phyloP scores from a whole-genome alignment of 1,140 invertebrate genomes.

The Hycleus cichorii region DNA sequence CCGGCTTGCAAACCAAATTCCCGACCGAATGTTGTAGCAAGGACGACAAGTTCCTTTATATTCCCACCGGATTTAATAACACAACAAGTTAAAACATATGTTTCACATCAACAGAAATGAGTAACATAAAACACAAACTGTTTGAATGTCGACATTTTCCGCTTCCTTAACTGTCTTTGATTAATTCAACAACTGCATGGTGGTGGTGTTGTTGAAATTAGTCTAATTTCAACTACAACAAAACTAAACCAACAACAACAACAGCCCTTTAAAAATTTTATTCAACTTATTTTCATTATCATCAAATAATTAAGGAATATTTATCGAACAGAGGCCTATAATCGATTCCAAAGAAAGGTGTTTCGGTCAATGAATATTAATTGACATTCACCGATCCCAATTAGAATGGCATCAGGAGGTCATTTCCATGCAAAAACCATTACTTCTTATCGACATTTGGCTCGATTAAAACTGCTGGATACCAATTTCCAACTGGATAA shows the following conservation, averaged over 20 bases:
- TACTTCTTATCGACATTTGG: slow-evolving; percentile 26
- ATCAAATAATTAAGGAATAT: too few relatives aligned
- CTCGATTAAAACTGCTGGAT: slow-evolving; percentile 15
- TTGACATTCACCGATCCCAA: slow-evolving; percentile 25
- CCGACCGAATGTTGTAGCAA: slow-evolving; percentile 2
- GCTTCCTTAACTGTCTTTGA: too few relatives aligned
- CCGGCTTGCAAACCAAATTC: slow-evolving; percentile 6
- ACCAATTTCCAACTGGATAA: not conserved
- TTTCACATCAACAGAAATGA: not conserved
- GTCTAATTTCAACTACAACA: too few relatives aligned
- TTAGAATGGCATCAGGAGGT: slow-evolving; percentile 19
- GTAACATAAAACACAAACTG: too few relatives aligned
- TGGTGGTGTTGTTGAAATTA: too few relatives aligned
- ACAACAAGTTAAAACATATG: slow-evolving; percentile 9
- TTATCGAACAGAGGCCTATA: too few relatives aligned
- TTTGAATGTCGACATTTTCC: too few relatives aligned
- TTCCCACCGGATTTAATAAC: slow-evolving; percentile 13
- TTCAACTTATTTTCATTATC: too few relatives aligned
- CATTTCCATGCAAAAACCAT: slow-evolving; percentile 30
- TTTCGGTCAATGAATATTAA: slow-evolving; percentile 26
- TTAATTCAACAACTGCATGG: too few relatives aligned
- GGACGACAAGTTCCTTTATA: slow-evolving; percentile 8
- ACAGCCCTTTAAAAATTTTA: too few relatives aligned
- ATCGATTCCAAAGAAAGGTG: not conserved
- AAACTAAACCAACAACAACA: too few relatives aligned